Percentiles rank a stretch among this genome's conserved stretches.
phyloP scores from a whole-genome alignment of 2,797 vertebrate genomes.

The Micrastur ruficollis region DNA sequence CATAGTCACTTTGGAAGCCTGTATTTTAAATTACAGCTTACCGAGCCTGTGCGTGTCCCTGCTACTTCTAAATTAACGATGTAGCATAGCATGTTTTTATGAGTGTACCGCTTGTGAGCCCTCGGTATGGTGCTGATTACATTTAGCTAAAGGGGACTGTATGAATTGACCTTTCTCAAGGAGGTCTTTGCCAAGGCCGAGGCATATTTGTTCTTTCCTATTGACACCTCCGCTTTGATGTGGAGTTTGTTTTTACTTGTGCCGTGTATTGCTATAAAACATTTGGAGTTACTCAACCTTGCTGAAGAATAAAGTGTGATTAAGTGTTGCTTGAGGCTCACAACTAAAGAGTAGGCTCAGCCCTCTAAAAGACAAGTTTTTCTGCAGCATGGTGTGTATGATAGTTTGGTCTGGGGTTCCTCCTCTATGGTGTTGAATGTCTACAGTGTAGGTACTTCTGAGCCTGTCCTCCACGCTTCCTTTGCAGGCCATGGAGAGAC shows the following conservation, averaged over 20 bases:
- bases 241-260: not conserved
- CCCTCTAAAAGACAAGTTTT: not conserved
- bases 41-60: not conserved
- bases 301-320: not conserved
- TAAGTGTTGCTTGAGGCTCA: not conserved
- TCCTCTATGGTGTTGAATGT: not conserved
- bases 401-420: not conserved
- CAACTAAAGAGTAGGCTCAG: not conserved
- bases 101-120: not conserved
- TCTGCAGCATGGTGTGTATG: not conserved
- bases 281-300: not conserved
- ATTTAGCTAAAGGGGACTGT: not conserved
- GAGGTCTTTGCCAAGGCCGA: not conserved
- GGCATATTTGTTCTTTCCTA: not conserved
- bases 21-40: not conserved
- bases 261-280: not conserved
- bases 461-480: not conserved
- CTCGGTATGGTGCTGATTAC: not conserved
- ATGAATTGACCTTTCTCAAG: not conserved
- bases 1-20: not conserved
- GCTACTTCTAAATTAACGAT: not conserved
- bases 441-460: not conserved
- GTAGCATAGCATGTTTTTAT: not conserved
- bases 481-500: not conserved
- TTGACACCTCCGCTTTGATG: not conserved